A percentile compares a stretch with the other conserved stretches of the same genome.
Conservation (phyloP, 2,888 invertebrate genomes). For the Drosophila pseudotalamancana region DNA sequence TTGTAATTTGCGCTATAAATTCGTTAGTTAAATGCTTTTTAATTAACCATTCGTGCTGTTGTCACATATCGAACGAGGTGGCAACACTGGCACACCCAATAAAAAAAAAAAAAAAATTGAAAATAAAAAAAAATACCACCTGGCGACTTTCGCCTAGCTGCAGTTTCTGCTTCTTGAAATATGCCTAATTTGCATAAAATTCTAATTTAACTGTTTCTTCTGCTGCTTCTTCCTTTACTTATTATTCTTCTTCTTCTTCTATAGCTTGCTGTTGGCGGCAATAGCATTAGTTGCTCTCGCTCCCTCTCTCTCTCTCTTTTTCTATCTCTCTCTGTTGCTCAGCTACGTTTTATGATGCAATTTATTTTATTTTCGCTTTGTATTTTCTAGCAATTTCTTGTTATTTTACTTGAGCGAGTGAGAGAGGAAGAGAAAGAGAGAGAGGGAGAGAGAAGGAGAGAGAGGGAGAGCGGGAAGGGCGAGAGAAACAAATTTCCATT, state of each 20-base stretch:
- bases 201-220: conserved; percentile 77
- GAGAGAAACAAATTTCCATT: conserved; percentile 77
- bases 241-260: conserved; percentile 16
- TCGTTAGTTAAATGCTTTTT: conserved; percentile 32
- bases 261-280: conserved; percentile 9
- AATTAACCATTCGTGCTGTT: conserved; percentile 19
- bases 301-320: conserved; percentile 20
- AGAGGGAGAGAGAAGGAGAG: conserved; percentile 7
- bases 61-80: conserved; percentile 1
- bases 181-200: conserved; percentile 82
- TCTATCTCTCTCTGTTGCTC: conserved; percentile 22
- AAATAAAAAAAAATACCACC: background rate
- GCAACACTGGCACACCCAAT: background rate
- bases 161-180: conserved; percentile 45
- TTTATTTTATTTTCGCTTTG: conserved; percentile 74
- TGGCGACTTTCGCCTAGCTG: conserved; percentile 15
- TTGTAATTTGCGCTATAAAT: conserved; percentile 36
- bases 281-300: conserved; percentile 25
- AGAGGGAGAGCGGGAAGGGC: conserved; percentile 30
- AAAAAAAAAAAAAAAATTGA: no score
- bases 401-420: conserved; percentile 59
- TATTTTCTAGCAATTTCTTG: conserved; percentile 75
- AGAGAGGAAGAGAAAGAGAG: conserved; percentile 18
- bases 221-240: conserved; percentile 21
- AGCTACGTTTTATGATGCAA: conserved; percentile 71